Percentiles rank a stretch among this genome's conserved stretches.
These are phyloP conservation scores for Tenualosa ilisha DNA, from an alignment of 2,797 vertebrate species.

Conservation along the genomic window DNA sequence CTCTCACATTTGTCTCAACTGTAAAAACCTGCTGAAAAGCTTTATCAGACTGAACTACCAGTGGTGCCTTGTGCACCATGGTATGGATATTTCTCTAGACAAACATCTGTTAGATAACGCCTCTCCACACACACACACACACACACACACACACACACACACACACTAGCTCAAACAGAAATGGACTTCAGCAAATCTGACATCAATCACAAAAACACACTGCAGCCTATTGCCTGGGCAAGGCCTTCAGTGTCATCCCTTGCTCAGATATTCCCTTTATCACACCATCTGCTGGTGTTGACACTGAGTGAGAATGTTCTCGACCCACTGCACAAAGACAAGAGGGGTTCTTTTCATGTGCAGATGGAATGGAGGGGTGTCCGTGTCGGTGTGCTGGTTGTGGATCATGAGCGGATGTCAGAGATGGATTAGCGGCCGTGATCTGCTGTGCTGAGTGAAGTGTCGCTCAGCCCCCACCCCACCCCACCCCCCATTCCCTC, in stretches of 20 bases:
- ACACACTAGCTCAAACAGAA: neutral
- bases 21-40: neutral
- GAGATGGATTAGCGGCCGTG: constrained; percentile 39
- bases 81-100: neutral
- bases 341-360: constrained; percentile 26
- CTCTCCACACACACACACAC: neutral
- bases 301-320: constrained; percentile 33
- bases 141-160: neutral
- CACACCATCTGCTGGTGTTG: neutral
- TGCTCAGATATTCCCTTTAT: neutral
- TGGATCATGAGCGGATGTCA: constrained; percentile 10
- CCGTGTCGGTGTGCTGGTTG: constrained; percentile 17
- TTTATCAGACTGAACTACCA: neutral
- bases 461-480: neutral
- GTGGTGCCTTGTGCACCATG: neutral
- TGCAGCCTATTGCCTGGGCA: neutral
- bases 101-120: neutral
- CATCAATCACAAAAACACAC: neutral
- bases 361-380: constrained; percentile 33
- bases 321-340: constrained; percentile 49
- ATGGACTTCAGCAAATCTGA: neutral
- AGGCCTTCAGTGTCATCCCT: neutral
- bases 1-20: too few relatives aligned
- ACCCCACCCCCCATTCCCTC: too few relatives aligned
- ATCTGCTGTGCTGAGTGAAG: constrained; percentile 28